Base-by-base conservation (phyloP, 2,888 invertebrate species). In the Cerceris ruficornis region DNA sequence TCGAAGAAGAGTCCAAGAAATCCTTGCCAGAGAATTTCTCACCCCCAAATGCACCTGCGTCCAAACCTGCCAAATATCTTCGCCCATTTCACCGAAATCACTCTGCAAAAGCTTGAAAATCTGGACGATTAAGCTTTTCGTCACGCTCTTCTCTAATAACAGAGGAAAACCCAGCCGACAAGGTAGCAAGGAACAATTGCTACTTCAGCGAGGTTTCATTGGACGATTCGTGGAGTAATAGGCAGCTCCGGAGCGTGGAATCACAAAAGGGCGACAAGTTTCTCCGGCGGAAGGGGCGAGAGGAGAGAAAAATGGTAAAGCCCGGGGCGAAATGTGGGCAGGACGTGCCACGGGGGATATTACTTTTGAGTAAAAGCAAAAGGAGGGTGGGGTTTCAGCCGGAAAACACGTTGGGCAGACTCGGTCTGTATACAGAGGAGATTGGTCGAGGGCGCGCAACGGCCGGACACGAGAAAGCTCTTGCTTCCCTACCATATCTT, bases 401-500 rank as follows among this genome's bases (percentile, higher is more conserved):
- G 69, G 71, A 72, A 69, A 84, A 68, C 69, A 77, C 79, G 77
- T 69, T 62, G 72, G 77, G 69, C 65, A 73, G 79, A 68, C 80
- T 62, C 54, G 65, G 72, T 41, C 28, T 59, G 77, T 77, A 75
- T 81, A 67, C 57, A 80, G 73, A 82, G 77, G 87, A 89, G 90
- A 89, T 88, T 88, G 89, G 88, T 81, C 85, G 87, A 84, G 77
- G 76, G 81, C 69, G 80, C 81, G 82, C 82, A 86, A 83, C 86
- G 85, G 86, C 85, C 82, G 88, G 88, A 91, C 91, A 91, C 84
- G 91, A 88, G 90, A 91, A 91, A 91, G 92, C 92, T 92, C 88
- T 91, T 84, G 88, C 86, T 86, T 77, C 81, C 80, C 88, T 84
- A 81, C 81, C 86, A 82, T 82, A 72, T 66, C 81, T 79, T 69